These are phyloP conservation scores for Musca domestica DNA, from an alignment of 1,140 invertebrate species.

Conservation along the genomic window DNA sequence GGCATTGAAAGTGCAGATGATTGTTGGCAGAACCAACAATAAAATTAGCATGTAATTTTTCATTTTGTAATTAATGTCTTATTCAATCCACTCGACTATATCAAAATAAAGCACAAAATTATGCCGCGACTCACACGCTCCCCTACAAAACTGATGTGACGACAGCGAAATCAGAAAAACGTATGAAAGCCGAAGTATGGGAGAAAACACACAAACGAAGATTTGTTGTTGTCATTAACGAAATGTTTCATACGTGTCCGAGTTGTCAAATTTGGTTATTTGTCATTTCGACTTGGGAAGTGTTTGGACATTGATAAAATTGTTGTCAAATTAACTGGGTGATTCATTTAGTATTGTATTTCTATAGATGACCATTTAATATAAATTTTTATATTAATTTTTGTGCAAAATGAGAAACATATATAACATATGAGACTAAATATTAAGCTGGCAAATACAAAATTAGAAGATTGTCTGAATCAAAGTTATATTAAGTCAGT, in stretches of 20 bases:
- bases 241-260: conserved; percentile 38
- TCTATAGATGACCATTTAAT: too few species aligned
- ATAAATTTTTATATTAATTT: not conserved
- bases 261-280: conserved; percentile 31
- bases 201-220: conserved; percentile 19
- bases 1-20: conserved; percentile 59
- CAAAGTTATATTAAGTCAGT: too few species aligned
- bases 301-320: not conserved
- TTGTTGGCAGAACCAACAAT: conserved; percentile 58
- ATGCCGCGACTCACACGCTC: conserved; percentile 28
- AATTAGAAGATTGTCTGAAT: too few species aligned
- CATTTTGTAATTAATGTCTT: conserved; percentile 53
- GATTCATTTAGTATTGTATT: not conserved
- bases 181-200: conserved; percentile 33
- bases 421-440: too few species aligned
- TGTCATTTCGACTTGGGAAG: conserved; percentile 28
- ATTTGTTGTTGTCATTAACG: conserved; percentile 33
- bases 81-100: conserved; percentile 1
- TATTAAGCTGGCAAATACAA: too few species aligned
- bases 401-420: too few species aligned
- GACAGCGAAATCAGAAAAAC: conserved; percentile 30
- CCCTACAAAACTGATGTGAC: conserved; percentile 36
- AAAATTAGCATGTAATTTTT: conserved; percentile 59
- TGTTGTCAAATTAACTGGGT: not conserved
- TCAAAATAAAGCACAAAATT: conserved; percentile 17